Evolutionary conservation across 2,797 vertebrate genomes (phyloP).

Genomic region (Naso thynnoides): DNA sequence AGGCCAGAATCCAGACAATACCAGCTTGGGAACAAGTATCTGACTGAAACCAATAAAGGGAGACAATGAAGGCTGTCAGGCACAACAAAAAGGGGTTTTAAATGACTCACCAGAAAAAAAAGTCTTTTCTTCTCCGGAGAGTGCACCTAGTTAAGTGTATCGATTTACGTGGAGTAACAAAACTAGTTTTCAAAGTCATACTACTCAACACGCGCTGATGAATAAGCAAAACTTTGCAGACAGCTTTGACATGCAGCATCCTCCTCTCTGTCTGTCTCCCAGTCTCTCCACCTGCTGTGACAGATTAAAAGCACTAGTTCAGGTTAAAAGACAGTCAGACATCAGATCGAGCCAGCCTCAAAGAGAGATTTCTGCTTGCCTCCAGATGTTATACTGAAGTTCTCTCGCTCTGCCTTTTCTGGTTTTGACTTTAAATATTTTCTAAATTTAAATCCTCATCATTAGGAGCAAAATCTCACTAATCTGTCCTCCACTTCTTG

Average conservation of each 20-base stretch:
- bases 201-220: slow-evolving; percentile 13
- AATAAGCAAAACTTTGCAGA: slow-evolving; percentile 26
- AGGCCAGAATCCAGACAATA: slow-evolving; percentile 20
- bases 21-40: slow-evolving; percentile 10
- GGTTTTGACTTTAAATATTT: slow-evolving; percentile 10
- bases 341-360: slow-evolving; percentile 44
- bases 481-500: not conserved
- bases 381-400: slow-evolving; percentile 38
- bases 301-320: slow-evolving; percentile 60
- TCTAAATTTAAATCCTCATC: slow-evolving; percentile 33
- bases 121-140: slow-evolving; percentile 21
- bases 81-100: slow-evolving; percentile 22
- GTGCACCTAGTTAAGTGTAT: slow-evolving; percentile 20
- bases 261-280: slow-evolving; percentile 9
- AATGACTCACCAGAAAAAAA: slow-evolving; percentile 30
- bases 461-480: slow-evolving; percentile 1
- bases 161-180: slow-evolving; percentile 23
- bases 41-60: slow-evolving; percentile 53
- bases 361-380: slow-evolving; percentile 33
- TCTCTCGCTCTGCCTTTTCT: not conserved
- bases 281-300: slow-evolving; percentile 22
- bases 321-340: slow-evolving; percentile 57
- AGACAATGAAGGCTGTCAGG: slow-evolving; percentile 56
- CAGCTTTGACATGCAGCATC: slow-evolving; percentile 37
- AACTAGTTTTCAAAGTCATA: slow-evolving; percentile 29